phyloP scores from a whole-genome alignment of 2,113 vertebrate genomes.

The Centropus bengalensis region DNA sequence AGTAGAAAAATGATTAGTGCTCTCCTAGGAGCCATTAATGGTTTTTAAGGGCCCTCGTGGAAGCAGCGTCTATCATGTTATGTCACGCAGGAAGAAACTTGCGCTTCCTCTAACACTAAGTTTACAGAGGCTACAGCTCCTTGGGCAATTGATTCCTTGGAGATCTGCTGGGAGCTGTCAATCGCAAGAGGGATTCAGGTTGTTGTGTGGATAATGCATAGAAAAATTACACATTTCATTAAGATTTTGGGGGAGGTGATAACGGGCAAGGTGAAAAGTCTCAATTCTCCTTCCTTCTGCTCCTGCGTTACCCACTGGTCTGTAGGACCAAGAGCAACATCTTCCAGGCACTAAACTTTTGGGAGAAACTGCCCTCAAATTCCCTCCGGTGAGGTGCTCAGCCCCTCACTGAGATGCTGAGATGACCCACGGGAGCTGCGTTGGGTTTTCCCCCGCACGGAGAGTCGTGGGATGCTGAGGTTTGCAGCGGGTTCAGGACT shows the following conservation, averaged over 20 bases:
- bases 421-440: neutral
- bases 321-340: neutral
- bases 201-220: neutral
- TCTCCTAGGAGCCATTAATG: slow-evolving; percentile 22
- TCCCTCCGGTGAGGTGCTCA: neutral
- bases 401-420: neutral
- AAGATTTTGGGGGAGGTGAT: neutral
- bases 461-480: fast-evolving
- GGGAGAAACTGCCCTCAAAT: neutral
- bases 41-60: neutral
- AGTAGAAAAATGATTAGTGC: neutral
- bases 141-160: slow-evolving; percentile 3
- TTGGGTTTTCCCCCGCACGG: fast-evolving
- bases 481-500: neutral
- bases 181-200: neutral
- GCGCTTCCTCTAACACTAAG: neutral
- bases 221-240: slow-evolving; percentile 11
- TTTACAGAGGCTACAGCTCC: neutral
- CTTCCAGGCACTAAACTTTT: neutral
- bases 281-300: neutral
- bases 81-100: neutral
- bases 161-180: neutral
- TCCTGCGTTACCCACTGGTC: fast-evolving
- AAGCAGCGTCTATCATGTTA: neutral
- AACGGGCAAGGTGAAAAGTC: neutral